A percentile compares a stretch with the other conserved stretches of the same genome.
Evolutionary conservation across 2,888 invertebrate species (phyloP).

Genomic region (Cetonia aurata): DNA sequence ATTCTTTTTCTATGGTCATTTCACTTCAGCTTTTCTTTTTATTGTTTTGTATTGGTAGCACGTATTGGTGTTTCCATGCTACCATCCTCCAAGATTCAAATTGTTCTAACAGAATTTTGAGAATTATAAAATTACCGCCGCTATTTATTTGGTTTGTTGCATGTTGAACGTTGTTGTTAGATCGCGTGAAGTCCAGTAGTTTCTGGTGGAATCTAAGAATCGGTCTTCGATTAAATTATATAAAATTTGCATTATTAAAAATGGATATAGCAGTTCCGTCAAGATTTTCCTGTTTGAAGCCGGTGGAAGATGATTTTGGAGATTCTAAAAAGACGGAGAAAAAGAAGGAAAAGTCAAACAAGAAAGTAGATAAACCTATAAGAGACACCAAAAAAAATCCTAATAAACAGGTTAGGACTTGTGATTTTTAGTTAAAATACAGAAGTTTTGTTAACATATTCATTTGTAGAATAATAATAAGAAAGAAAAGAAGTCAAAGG

Average conservation of each 20-base stretch:
- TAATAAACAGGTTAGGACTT: constrained; percentile 27
- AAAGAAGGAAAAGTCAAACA: constrained; percentile 40
- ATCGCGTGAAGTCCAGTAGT: too few species aligned
- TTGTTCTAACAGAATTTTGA: too few species aligned
- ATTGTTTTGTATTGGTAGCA: too few species aligned
- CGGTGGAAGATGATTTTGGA: constrained; percentile 78
- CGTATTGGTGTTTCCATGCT: too few species aligned
- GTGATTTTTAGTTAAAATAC: neutral
- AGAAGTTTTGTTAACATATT: neutral
- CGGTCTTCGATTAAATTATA: neutral
- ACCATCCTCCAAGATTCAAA: too few species aligned
- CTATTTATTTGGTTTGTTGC: too few species aligned
- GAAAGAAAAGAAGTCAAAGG: constrained; percentile 67
- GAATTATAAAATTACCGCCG: too few species aligned
- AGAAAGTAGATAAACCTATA: constrained; percentile 39
- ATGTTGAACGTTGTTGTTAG: too few species aligned
- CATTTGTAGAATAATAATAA: constrained; percentile 48
- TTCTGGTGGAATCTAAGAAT: neutral
- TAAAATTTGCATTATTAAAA: constrained; percentile 47
- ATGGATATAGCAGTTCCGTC: constrained; percentile 79
- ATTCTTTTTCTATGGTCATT: too few species aligned
- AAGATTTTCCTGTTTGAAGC: constrained; percentile 79
- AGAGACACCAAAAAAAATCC: constrained; percentile 33
- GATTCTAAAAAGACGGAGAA: constrained; percentile 45
- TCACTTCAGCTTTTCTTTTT: too few species aligned